A percentile compares a stretch with the other conserved stretches of the same genome.
These are phyloP conservation scores for Cercopithecus mona DNA, from an alignment of 2,113 vertebrate genomes.

Conservation along the genomic window DNA sequence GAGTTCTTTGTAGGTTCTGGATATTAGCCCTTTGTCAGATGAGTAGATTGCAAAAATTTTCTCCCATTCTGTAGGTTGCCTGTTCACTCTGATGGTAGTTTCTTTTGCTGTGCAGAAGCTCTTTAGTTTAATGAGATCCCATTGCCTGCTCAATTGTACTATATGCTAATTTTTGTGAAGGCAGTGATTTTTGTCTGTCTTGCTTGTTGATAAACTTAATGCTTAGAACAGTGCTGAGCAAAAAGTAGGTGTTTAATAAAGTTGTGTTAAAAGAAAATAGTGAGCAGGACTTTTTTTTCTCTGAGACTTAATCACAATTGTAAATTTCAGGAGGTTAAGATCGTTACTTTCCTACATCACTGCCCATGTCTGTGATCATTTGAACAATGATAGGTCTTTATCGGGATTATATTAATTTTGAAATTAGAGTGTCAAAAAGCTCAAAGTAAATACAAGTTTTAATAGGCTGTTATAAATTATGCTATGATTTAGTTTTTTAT, in stretches of 20 bases:
- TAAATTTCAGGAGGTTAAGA: not conserved
- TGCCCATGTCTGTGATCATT: not conserved
- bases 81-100: too few species aligned
- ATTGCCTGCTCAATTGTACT: not conserved
- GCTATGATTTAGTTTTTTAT: not conserved
- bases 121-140: too few species aligned
- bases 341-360: not conserved
- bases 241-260: not conserved
- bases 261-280: not conserved
- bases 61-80: too few species aligned
- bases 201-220: not conserved
- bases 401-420: not conserved
- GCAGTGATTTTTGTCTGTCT: not conserved
- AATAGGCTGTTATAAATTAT: not conserved
- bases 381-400: not conserved
- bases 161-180: not conserved
- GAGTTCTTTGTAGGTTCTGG: too few species aligned
- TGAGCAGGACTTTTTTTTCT: not conserved
- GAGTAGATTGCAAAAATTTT: too few species aligned
- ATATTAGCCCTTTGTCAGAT: too few species aligned
- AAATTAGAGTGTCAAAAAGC: not conserved
- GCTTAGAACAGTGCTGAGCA: not conserved
- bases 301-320: not conserved
- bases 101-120: too few species aligned
- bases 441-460: not conserved